Evolutionary conservation across 2,888 invertebrate species (phyloP), one percentile per base, ranked within the genome.

Genomic region (Corythucha ciliata): DNA sequence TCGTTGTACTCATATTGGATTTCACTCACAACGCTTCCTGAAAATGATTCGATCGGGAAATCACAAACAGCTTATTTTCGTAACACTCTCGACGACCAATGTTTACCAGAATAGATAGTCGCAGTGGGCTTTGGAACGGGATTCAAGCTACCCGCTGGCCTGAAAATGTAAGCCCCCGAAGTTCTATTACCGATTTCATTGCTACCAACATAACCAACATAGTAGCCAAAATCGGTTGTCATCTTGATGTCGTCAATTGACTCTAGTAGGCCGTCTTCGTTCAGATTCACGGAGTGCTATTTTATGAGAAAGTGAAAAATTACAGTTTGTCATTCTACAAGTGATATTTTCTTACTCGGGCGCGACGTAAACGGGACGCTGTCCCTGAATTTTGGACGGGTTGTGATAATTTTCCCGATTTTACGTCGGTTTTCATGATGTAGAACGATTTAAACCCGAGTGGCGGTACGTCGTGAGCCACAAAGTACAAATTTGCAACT

Each of bases 121-220:
- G n/a, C n/a, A n/a, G n/a, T n/a, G n/a, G n/a, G n/a, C n/a, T n/a
- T n/a, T n/a, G n/a, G n/a, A n/a, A n/a, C n/a, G n/a, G n/a, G n/a
- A 10, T 45, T 36, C 8, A 51, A n/a, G 0, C 72, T 67, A 0
- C 70, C 69, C 39, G 74, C 75, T 0, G 89, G 88, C 46, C 89
- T 72, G 67, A 90, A 88, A 27, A 94, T 84, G 63, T 98, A 97
- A 0, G 96, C 96, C 0, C 97, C 97, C 0, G 94, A 93, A 0
- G 91, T 80, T 53, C 91, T 72, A 58, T 77, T 76, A 0, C 66
- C 62, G 2, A 70, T 68, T 0, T 64, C 64, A 62, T 87, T 87
- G 62, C 85, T 72, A 0, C 88, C 89, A 1, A 68, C 67, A 36
- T 74, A 76, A 0, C 79, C 84, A 20, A 75, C 70, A 63, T 92